These are phyloP conservation scores for Tetanocera ferruginea DNA, from an alignment of 2,888 invertebrate genomes.

Conservation along the genomic window DNA sequence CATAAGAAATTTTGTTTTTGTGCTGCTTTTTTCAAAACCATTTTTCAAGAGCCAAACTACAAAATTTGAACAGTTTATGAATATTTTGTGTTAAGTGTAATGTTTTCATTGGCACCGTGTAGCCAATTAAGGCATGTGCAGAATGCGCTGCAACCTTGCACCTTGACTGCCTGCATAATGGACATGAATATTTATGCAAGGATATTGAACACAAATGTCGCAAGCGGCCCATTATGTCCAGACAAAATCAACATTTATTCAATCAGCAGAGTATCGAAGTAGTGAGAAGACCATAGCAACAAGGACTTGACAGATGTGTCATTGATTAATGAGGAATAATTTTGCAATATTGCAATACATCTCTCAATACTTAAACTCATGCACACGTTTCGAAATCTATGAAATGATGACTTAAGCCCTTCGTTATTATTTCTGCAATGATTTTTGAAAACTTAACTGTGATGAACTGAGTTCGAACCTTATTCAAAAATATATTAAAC, in stretches of 20 bases:
- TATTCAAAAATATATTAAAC: too few species aligned
- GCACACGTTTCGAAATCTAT: neutral
- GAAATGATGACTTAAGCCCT: neutral
- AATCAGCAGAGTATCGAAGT: slow-evolving; percentile 7
- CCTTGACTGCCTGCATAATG: slow-evolving; percentile 15
- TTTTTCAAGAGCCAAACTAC: too few species aligned
- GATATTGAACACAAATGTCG: slow-evolving; percentile 20
- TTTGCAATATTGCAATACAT: too few species aligned
- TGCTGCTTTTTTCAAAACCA: too few species aligned
- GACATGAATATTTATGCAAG: slow-evolving; percentile 33
- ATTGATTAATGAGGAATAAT: too few species aligned
- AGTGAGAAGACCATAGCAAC: neutral
- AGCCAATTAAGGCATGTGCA: neutral
- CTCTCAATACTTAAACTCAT: neutral
- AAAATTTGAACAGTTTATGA: neutral
- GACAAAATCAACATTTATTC: slow-evolving; percentile 36
- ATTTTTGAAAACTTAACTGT: too few species aligned
- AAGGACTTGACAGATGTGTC: too few species aligned
- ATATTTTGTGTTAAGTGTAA: neutral
- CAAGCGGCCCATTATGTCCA: neutral
- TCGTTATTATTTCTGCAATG: too few species aligned
- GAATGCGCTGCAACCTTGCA: neutral
- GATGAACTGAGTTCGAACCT: too few species aligned
- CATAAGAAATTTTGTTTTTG: too few species aligned
- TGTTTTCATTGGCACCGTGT: neutral